Conservation (phyloP, 1,140 invertebrate species). For the Antheraea mylitta region DNA sequence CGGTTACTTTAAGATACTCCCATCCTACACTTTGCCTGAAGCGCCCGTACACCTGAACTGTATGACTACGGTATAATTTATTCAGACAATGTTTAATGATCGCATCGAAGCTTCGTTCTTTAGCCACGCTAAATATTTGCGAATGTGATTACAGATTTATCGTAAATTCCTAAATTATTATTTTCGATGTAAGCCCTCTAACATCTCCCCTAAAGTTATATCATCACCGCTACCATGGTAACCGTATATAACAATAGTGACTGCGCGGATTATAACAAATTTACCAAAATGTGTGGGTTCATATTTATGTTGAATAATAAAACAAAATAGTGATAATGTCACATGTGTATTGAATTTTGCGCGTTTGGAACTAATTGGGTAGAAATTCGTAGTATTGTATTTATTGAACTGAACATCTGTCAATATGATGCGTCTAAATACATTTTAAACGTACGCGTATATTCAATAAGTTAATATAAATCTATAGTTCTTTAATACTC, state of each 20-base stretch:
- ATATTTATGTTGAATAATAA: slow-evolving; percentile 72
- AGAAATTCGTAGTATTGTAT: slow-evolving; percentile 67
- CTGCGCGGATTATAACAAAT: slow-evolving; percentile 72
- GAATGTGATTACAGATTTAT: slow-evolving; percentile 34
- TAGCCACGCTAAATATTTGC: slow-evolving; percentile 6
- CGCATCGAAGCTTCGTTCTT: slow-evolving; percentile 29
- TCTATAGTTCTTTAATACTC: not conserved
- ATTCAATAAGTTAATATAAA: not conserved
- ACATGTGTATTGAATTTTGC: slow-evolving; percentile 68
- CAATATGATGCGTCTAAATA: slow-evolving; percentile 18
- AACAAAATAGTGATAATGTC: slow-evolving; percentile 75
- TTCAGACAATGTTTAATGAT: slow-evolving; percentile 54
- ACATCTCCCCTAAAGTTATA: slow-evolving; percentile 38
- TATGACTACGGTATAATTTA: slow-evolving; percentile 51
- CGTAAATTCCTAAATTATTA: slow-evolving; percentile 48
- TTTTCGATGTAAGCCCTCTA: slow-evolving; percentile 29
- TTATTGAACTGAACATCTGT: slow-evolving; percentile 71
- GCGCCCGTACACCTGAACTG: slow-evolving; percentile 57
- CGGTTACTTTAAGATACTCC: slow-evolving; percentile 37
- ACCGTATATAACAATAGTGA: slow-evolving; percentile 67
- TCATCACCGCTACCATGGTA: slow-evolving; percentile 39
- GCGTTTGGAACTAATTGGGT: slow-evolving; percentile 74
- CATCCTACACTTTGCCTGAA: slow-evolving; percentile 48
- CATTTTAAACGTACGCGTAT: not conserved
- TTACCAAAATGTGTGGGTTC: slow-evolving; percentile 74